These are phyloP conservation scores for Diabrotica virgifera DNA, from an alignment of 1,140 invertebrate genomes.

Conservation along the genomic window DNA sequence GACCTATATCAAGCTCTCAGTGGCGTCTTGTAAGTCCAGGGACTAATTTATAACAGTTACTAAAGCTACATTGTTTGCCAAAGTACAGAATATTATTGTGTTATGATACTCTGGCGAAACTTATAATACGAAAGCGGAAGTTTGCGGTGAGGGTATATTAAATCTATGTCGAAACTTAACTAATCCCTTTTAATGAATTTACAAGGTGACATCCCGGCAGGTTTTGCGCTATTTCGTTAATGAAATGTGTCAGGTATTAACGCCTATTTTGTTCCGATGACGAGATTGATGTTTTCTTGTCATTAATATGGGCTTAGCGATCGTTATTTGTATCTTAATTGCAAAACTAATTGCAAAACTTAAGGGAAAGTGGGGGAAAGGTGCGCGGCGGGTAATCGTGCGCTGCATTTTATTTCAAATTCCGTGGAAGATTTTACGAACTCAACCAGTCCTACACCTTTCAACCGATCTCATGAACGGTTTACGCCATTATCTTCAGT, in stretches of 20 bases:
- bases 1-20: background rate
- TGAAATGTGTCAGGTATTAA: background rate
- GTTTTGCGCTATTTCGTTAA: background rate
- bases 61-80: background rate
- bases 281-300: background rate
- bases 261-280: constrained; percentile 1
- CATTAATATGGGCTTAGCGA: background rate
- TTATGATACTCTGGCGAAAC: background rate
- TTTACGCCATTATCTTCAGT: too few species aligned
- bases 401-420: too few species aligned
- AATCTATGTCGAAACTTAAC: constrained; percentile 1
- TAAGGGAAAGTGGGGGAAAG: too few species aligned
- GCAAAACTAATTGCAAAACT: too few species aligned
- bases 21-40: background rate
- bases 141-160: background rate
- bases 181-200: background rate
- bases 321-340: too few species aligned
- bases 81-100: constrained; percentile 1
- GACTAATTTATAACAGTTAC: constrained; percentile 1
- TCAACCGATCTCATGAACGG: too few species aligned
- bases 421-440: too few species aligned
- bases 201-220: background rate
- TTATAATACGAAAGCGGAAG: constrained; percentile 2
- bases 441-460: too few species aligned
- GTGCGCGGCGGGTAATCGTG: too few species aligned